Evolutionary conservation across 2,113 vertebrate genomes (phyloP), one percentile per base, ranked within the genome.

Genomic region (Phasianus colchicus): DNA sequence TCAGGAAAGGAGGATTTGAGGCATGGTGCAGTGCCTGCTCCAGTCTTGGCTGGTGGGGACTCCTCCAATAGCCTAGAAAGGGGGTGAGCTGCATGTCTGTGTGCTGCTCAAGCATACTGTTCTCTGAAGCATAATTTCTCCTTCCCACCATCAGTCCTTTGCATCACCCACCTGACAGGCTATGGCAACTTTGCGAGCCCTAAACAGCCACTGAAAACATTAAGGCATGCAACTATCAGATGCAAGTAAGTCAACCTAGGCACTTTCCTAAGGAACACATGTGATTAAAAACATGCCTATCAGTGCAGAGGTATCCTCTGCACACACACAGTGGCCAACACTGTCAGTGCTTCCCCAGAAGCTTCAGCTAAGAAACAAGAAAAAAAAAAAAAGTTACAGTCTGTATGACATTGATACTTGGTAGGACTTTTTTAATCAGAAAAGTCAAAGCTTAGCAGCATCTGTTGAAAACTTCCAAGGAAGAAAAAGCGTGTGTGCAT

Each of bases 391-490:
- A 3, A 3, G 3, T 10, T 57, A 43, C 29, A 55, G 38, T 30
- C 71, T 34, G 4, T 50, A 5, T 10, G 52, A 43, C 5, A 24
- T 30, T 43, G 25, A 64, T 9, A 9, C 0, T 0, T 11, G 52
- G 42, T 7, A 48, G 78, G 45, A 32, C 30, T 36, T 54, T 34
- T 45, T 47, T 4, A 76, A 50, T 14, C 0, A 9, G 83, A 73
- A 94, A 90, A 66, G 32, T 66, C 65, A 74, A 67, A 78, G 25
- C 45, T 47, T 57, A 47, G 29, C 21, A 36, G 58, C 65, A 64
- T 42, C 45, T 80, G 75, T 13, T 73, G 48, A 77, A 92, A 88
- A 66, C 17, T 58, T 81, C 43, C 57, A 38, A 54, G 72, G n/a
- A 72, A 73, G 27, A 32, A 66, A 66, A 79, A n/a, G 9, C 7